Percentiles rank a stretch among this genome's conserved stretches.
Conservation (phyloP, 2,113 vertebrate genomes). For the Urocitellus parryii region DNA sequence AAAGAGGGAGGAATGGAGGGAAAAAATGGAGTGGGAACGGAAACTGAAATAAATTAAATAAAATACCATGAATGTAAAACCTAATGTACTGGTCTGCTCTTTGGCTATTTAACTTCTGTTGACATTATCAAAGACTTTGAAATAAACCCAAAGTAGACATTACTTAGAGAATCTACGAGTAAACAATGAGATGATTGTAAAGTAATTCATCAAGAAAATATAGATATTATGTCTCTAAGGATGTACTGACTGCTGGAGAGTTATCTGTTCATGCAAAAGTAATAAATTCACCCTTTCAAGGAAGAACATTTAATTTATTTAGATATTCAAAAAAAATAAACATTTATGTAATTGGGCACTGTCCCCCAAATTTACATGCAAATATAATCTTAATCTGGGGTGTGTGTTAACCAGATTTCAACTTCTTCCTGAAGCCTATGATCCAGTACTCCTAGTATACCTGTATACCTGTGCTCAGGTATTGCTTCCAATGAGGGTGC, state of each 20-base stretch:
- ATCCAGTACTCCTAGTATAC: background rate
- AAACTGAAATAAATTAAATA: no score
- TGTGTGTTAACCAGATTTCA: background rate
- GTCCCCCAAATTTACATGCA: background rate
- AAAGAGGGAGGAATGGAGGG: no score
- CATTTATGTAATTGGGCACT: background rate
- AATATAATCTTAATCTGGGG: background rate
- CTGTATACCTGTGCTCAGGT: background rate
- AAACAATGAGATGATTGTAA: conserved; percentile 18
- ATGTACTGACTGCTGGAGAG: background rate
- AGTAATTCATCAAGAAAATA: background rate
- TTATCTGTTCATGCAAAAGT: background rate
- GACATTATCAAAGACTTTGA: conserved; percentile 24
- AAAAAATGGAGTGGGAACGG: no score
- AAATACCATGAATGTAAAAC: background rate
- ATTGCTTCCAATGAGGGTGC: background rate
- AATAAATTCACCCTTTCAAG: background rate
- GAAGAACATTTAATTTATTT: background rate
- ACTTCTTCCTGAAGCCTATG: background rate
- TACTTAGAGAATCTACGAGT: conserved; percentile 42
- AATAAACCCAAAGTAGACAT: conserved; percentile 9
- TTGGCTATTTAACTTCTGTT: background rate
- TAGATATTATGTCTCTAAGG: background rate
- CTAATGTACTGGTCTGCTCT: background rate
- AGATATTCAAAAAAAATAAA: background rate